phyloP scores from a whole-genome alignment of 2,797 vertebrate genomes.

The Tenualosa ilisha region DNA sequence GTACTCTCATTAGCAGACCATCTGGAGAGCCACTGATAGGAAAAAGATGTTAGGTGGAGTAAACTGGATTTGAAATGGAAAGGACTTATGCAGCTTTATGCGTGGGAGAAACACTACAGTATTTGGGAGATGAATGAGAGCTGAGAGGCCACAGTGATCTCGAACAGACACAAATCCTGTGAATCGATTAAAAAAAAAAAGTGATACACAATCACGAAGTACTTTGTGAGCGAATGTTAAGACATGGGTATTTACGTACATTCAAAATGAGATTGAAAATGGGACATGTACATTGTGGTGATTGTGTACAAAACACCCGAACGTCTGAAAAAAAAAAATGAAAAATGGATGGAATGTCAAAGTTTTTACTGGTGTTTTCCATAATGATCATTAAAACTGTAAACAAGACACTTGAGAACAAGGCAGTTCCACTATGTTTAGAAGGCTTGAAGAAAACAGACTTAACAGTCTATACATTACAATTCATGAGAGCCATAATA shows the following conservation, averaged over 20 bases:
- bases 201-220: not conserved
- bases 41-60: constrained; percentile 42
- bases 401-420: constrained; percentile 1
- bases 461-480: not conserved
- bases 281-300: not conserved
- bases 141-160: constrained; percentile 23
- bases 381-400: not conserved
- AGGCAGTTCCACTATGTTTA: constrained; percentile 2
- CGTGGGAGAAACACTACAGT: constrained; percentile 38
- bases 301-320: not conserved
- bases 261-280: not conserved
- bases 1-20: not conserved
- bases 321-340: not conserved
- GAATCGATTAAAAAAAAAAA: not conserved
- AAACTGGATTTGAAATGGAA: constrained; percentile 57
- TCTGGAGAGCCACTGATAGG: constrained; percentile 48
- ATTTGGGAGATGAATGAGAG: constrained; percentile 34
- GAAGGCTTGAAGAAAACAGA: constrained; percentile 49
- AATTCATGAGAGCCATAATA: not conserved
- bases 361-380: not conserved
- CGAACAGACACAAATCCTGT: not conserved
- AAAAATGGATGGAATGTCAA: not conserved
- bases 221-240: not conserved
- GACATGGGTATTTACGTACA: too few species aligned
- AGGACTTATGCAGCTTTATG: constrained; percentile 48